Evolutionary conservation across 2,797 vertebrate species (phyloP).

Genomic region (Brachymystax lenok): DNA sequence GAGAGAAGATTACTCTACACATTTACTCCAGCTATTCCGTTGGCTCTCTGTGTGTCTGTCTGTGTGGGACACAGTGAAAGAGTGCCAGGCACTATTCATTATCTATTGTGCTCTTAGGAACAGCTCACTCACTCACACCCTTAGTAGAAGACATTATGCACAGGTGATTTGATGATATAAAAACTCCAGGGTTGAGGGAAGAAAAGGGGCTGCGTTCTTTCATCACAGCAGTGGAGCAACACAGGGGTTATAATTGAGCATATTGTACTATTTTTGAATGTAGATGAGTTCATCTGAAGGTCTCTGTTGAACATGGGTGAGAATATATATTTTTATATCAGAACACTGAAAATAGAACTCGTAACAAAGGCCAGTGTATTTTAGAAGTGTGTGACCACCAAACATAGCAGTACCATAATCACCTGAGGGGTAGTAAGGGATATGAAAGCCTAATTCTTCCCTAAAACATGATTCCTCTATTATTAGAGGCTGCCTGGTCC

Average conservation of each 20-base stretch:
- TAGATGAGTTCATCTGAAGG: conserved; percentile 59
- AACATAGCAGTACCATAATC: neutral
- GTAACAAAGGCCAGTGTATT: neutral
- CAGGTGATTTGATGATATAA: conserved; percentile 52
- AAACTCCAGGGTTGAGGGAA: conserved; percentile 41
- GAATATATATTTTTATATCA: conserved; percentile 7
- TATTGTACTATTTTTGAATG: conserved; percentile 61
- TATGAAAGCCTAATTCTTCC: conserved; percentile 1
- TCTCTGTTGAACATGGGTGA: conserved; percentile 43
- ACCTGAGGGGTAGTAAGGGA: neutral
- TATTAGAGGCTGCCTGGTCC: conserved; percentile 20
- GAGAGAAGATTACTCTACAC: conserved; percentile 63
- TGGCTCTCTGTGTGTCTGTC: conserved; percentile 24
- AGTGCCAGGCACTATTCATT: conserved; percentile 60
- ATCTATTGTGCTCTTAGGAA: conserved; percentile 49
- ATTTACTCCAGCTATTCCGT: neutral
- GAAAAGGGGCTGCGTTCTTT: conserved; percentile 45
- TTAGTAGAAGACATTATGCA: conserved; percentile 48
- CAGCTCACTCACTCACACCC: conserved; percentile 42
- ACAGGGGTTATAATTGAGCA: conserved; percentile 59
- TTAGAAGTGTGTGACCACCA: neutral
- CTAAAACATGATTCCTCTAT: conserved; percentile 18
- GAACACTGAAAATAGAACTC: conserved; percentile 30
- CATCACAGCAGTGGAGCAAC: conserved; percentile 56
- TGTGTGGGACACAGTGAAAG: conserved; percentile 32